Evolutionary conservation across 2,113 vertebrate species (phyloP).

Genomic region (Xyliphius kryptos): DNA sequence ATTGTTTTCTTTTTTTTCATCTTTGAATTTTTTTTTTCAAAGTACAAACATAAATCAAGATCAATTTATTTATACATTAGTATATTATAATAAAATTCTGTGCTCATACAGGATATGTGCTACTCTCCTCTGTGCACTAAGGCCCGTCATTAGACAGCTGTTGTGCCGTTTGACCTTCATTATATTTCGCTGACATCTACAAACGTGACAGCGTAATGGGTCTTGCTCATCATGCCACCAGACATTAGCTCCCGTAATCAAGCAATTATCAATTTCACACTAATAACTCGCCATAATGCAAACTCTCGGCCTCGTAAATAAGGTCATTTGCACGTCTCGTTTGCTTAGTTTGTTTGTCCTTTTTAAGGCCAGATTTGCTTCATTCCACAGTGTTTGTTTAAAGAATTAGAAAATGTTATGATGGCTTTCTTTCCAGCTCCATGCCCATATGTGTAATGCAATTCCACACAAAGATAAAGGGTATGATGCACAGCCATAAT

Average conservation of each 20-base stretch:
- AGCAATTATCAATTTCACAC: conserved; percentile 45
- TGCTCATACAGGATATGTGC: conserved; percentile 8
- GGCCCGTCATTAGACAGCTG: conserved; percentile 31
- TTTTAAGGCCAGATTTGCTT: conserved; percentile 40
- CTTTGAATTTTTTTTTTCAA: too few species aligned
- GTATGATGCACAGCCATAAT: too few species aligned
- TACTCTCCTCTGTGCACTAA: conserved; percentile 20
- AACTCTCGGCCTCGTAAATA: conserved; percentile 34
- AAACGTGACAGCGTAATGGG: conserved; percentile 28
- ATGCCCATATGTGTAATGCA: too few species aligned
- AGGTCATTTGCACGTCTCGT: conserved; percentile 37
- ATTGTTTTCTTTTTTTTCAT: too few species aligned
- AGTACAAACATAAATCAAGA: too few species aligned
- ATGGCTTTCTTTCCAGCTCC: conserved; percentile 24
- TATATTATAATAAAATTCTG: conserved; percentile 11
- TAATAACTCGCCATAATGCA: conserved; percentile 41
- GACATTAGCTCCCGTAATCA: conserved; percentile 41
- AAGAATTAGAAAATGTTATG: conserved; percentile 27
- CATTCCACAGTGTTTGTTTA: conserved; percentile 31
- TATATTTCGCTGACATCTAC: conserved; percentile 36
- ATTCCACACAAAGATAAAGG: too few species aligned
- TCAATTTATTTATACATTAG: conserved; percentile 16
- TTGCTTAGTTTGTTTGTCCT: conserved; percentile 43
- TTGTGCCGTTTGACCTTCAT: conserved; percentile 38
- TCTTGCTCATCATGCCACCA: conserved; percentile 42